Evolutionary conservation across 2,797 vertebrate genomes (phyloP).

Genomic region (Phyllotis vaccarum): DNA sequence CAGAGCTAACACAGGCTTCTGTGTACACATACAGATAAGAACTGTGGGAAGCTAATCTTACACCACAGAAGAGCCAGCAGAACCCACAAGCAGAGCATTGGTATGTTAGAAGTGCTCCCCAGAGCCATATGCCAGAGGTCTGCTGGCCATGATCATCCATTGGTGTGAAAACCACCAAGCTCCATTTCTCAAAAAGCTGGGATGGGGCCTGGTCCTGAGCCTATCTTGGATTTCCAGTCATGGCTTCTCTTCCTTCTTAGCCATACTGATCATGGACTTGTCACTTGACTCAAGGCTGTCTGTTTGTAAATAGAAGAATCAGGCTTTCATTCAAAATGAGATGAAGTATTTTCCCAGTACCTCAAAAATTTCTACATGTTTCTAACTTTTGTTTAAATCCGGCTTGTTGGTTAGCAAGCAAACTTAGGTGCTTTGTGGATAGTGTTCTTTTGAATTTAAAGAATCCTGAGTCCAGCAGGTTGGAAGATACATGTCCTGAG

Average conservation of each 20-base stretch:
- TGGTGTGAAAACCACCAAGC: neutral
- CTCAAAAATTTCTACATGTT: neutral
- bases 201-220: no score
- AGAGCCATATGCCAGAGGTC: neutral
- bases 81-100: no score
- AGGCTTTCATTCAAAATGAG: neutral
- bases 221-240: neutral
- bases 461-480: no score
- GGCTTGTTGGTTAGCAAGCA: no score
- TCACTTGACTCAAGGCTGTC: neutral
- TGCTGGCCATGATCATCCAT: neutral
- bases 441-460: accelerated
- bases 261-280: neutral
- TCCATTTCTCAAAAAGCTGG: neutral
- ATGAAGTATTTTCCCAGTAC: neutral
- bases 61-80: neutral
- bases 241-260: neutral
- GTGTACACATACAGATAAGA: no score
- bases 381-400: neutral
- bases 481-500: no score
- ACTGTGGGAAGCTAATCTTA: neutral
- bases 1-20: no score
- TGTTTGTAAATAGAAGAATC: neutral
- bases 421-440: neutral
- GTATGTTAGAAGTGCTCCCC: neutral